Conservation (phyloP, 2,797 vertebrate species). For the Coccyzus lansbergi region DNA sequence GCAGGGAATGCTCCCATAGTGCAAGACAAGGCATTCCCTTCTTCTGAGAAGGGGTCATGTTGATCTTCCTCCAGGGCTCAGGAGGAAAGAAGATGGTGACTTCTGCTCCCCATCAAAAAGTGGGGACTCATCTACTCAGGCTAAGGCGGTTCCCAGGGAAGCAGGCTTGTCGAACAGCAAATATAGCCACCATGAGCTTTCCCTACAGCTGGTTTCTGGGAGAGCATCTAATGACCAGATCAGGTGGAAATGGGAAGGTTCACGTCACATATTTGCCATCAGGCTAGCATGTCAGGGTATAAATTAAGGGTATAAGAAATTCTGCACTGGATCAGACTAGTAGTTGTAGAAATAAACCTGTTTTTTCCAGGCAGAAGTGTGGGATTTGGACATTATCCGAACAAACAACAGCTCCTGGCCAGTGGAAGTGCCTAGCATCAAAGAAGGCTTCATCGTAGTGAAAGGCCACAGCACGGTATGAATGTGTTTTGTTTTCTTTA, state of each 20-base stretch:
- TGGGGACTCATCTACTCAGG: background rate
- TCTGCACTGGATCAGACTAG: background rate
- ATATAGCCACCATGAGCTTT: background rate
- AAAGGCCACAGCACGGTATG: conserved; percentile 93
- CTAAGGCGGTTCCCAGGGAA: background rate
- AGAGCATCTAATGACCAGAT: background rate
- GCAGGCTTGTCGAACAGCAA: background rate
- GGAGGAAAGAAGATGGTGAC: background rate
- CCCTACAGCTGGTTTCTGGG: background rate
- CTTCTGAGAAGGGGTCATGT: background rate
- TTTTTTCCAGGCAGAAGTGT: conserved; percentile 91
- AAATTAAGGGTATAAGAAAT: background rate
- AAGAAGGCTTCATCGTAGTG: conserved; percentile 93
- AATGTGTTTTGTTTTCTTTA: background rate
- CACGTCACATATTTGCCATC: background rate
- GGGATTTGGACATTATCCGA: conserved; percentile 94
- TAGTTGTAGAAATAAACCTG: background rate
- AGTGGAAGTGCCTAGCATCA: conserved; percentile 86
- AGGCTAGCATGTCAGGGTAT: background rate
- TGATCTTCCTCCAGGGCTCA: background rate
- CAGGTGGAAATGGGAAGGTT: background rate
- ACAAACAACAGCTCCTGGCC: conserved; percentile 89
- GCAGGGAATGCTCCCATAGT: background rate
- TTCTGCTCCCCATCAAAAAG: background rate
- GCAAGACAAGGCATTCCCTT: background rate